Base-by-base conservation (phyloP, 2,888 invertebrate genomes). In the Idaea straminata region DNA sequence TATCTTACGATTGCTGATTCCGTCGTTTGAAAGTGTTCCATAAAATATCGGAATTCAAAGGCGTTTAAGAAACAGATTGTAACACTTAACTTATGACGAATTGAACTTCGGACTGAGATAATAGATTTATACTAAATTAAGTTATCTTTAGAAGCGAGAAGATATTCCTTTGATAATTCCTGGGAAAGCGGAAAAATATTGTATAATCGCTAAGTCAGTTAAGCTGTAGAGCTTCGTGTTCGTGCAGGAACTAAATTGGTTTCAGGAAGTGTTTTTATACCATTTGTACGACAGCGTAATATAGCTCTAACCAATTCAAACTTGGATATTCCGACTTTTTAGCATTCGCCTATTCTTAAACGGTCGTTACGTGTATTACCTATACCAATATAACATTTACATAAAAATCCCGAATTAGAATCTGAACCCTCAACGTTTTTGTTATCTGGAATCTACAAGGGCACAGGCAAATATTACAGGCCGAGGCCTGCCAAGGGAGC, bases 401-500 rank as follows among this genome's bases (percentile, higher is more conserved):
- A 47, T 47, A 47, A 47, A 47, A 47, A 47, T 47, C 13, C 47
- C 13, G 47, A 47, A 47, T 47, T 47, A 47, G 47, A 47, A 47
- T 47, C 47, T 47, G 47, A 10, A 47, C 47, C 47, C 47, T 47
- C 47, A 47, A 47, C 47, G 47, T 47, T 47, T 25, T 47, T 47
- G 47, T 47, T 47, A 47, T 47, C 47, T 47, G 47, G 47, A 7
- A 47, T 47, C 47, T 47, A 47, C 34, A 59, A 59, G 59, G 59
- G 59, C 59, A 59, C 34, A 61, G 61, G 69, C 65, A 72, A 78
- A 76, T 76, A 74, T 74, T 72, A 72, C 71, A 70, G 69, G 67
- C 66, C 66, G 75, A 58, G 64, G 68, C 72, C 71, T 79, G 79
- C 82, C 86, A 76, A 74, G 90, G 89, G 89, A 88, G 80, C 81